Percentiles rank a stretch among this genome's conserved stretches.
phyloP scores from a whole-genome alignment of 2,888 invertebrate genomes.

The Bellardia pandia region DNA sequence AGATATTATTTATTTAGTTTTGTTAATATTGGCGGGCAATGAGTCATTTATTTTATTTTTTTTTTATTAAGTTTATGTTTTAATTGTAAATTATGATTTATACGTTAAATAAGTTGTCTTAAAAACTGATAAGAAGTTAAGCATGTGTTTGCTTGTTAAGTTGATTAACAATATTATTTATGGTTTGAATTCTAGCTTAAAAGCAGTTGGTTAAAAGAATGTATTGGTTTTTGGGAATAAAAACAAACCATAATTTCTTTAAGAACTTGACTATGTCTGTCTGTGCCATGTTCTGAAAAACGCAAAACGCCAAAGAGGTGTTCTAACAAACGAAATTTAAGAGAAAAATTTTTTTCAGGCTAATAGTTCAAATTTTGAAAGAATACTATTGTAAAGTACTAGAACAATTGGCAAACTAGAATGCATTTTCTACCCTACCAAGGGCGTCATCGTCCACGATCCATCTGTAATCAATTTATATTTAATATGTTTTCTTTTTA shows the following conservation, averaged over 20 bases:
- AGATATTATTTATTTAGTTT: not conserved
- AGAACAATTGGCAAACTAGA: too few species aligned
- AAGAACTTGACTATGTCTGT: too few species aligned
- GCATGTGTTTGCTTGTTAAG: not conserved
- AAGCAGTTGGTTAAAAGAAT: slow-evolving; percentile 21
- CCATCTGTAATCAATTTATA: too few species aligned
- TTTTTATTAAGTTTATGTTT: not conserved
- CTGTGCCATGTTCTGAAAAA: too few species aligned
- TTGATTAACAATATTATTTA: slow-evolving; percentile 4
- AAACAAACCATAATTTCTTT: not conserved
- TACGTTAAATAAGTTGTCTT: not conserved
- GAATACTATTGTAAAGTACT: too few species aligned
- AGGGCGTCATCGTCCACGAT: too few species aligned
- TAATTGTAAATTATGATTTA: slow-evolving; percentile 30
- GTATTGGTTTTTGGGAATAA: not conserved
- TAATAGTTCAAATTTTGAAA: too few species aligned
- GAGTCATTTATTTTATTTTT: slow-evolving; percentile 9
- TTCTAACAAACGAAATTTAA: too few species aligned
- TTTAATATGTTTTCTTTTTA: too few species aligned
- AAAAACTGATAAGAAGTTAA: slow-evolving; percentile 25
- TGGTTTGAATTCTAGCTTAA: slow-evolving; percentile 13
- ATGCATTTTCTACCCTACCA: too few species aligned
- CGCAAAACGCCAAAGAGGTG: too few species aligned
- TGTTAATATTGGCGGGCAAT: not conserved
- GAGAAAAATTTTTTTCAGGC: too few species aligned